phyloP scores from a whole-genome alignment of 1,140 invertebrate species.

The Olivierus martensii region DNA sequence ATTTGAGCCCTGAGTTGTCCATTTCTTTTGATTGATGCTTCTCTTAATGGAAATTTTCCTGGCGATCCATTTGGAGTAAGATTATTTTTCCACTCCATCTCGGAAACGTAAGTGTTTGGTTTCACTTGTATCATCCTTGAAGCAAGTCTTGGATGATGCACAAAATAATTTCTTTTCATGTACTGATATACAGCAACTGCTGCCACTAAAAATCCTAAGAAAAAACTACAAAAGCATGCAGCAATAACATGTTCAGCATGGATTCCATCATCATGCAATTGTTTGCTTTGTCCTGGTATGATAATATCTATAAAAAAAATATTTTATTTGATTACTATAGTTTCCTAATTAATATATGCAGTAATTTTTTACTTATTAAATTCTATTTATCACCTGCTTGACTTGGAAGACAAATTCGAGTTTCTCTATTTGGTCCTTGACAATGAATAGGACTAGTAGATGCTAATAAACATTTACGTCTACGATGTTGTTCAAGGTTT shows the following conservation, averaged over 20 bases:
- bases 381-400: constrained; percentile 5
- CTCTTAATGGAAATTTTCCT: constrained; percentile 11
- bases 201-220: constrained; percentile 32
- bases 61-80: not conserved
- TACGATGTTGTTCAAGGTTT: constrained; percentile 45
- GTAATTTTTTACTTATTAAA: not conserved
- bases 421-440: constrained; percentile 46
- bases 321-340: not conserved
- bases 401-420: constrained; percentile 39
- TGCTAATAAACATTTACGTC: constrained; percentile 40
- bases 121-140: constrained; percentile 15
- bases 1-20: constrained; percentile 13
- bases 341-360: not conserved
- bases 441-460: constrained; percentile 42
- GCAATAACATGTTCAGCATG: constrained; percentile 40
- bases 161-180: constrained; percentile 13
- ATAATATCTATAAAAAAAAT: not conserved
- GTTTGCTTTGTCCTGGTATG: not conserved
- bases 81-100: constrained; percentile 15
- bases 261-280: constrained; percentile 10
- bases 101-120: constrained; percentile 16
- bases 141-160: not conserved
- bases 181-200: constrained; percentile 32
- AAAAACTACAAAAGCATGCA: constrained; percentile 36
- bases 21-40: constrained; percentile 19